Percentiles rank a stretch among this genome's conserved stretches.
phyloP scores from a whole-genome alignment of 2,797 vertebrate genomes.

The Rhinogobio ventralis region DNA sequence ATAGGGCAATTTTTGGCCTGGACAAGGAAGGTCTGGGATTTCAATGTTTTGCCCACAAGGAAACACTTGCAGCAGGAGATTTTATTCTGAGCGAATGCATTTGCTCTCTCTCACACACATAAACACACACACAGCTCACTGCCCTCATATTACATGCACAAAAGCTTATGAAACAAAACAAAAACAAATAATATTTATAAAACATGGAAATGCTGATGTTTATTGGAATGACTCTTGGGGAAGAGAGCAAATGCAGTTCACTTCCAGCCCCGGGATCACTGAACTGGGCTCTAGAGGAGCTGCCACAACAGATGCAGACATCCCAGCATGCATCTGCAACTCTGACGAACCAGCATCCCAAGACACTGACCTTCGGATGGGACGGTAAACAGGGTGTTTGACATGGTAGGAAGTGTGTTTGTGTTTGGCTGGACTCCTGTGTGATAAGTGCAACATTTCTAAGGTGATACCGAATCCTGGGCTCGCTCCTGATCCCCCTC shows the following conservation, averaged over 20 bases:
- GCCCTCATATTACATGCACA: constrained; percentile 68
- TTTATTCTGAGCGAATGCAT: constrained; percentile 60
- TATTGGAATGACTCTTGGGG: constrained; percentile 72
- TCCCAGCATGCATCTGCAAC: constrained; percentile 40
- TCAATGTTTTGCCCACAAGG: constrained; percentile 56
- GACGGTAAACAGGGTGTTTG: not conserved
- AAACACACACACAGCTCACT: constrained; percentile 58
- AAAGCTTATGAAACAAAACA: constrained; percentile 59
- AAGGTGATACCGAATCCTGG: constrained; percentile 10
- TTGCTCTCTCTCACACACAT: constrained; percentile 48
- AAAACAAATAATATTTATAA: constrained; percentile 69
- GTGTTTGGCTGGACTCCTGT: not conserved
- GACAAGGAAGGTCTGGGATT: constrained; percentile 63
- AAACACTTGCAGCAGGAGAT: constrained; percentile 63
- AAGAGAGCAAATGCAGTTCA: constrained; percentile 49
- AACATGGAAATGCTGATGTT: constrained; percentile 74
- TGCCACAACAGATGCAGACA: not conserved
- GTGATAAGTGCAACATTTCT: constrained; percentile 28
- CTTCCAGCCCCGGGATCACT: constrained; percentile 59
- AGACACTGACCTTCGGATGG: not conserved
- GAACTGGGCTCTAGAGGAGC: constrained; percentile 60
- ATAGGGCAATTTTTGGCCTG: constrained; percentile 78
- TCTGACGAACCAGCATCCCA: not conserved
- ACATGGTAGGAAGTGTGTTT: not conserved
- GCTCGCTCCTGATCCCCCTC: not conserved